These are phyloP conservation scores for Cryptotermes secundus DNA, from an alignment of 1,140 invertebrate species.

Conservation along the genomic window DNA sequence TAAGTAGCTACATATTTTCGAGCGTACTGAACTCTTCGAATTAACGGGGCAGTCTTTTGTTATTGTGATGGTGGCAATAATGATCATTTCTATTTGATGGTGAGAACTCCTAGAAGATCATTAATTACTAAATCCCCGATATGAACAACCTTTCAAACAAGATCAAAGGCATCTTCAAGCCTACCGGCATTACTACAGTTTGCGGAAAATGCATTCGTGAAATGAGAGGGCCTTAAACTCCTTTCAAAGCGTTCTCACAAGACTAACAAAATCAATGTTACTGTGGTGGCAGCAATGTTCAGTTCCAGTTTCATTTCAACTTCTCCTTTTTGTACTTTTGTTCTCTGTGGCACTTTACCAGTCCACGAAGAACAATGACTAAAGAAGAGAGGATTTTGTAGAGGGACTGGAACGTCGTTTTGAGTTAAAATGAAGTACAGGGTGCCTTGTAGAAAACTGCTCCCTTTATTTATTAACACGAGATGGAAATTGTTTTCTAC, in stretches of 20 bases:
- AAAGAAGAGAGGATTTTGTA: not conserved
- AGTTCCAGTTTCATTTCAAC: not conserved
- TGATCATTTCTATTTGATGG: not conserved
- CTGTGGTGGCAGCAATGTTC: not conserved
- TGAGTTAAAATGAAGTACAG: no score
- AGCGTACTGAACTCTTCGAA: no score
- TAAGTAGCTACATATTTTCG: no score
- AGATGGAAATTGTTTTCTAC: no score
- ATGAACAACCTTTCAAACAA: not conserved
- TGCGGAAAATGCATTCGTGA: not conserved
- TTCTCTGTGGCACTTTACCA: not conserved
- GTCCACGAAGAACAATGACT: not conserved
- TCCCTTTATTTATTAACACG: no score
- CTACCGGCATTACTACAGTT: not conserved
- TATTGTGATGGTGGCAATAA: no score
- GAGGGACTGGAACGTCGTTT: not conserved
- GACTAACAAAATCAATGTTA: slow-evolving; percentile 6
- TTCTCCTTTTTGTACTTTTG: not conserved
- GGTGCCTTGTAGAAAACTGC: no score
- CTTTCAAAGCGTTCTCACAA: slow-evolving; percentile 11
- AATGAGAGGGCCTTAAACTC: not conserved
- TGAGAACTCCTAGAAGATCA: not conserved
- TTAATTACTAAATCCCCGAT: not conserved
- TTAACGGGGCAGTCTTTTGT: no score
- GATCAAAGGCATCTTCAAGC: not conserved